Evolutionary conservation across 37 sponge, comb jelly and placozoan species (phyloP).

Genomic region (Crambe crambe): DNA sequence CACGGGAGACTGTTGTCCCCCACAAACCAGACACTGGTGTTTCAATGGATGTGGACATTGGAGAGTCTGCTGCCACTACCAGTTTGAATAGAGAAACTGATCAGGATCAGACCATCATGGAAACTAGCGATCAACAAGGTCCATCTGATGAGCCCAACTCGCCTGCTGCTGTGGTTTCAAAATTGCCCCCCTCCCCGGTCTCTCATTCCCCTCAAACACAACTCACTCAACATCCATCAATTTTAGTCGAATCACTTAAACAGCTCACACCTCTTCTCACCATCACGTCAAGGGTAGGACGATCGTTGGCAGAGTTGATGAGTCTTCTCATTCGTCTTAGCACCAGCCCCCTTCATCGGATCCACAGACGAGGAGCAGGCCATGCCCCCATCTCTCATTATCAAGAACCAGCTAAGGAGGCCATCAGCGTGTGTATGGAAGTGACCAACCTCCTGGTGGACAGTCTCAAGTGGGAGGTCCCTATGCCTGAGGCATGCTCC

Average conservation of each 20-base stretch:
- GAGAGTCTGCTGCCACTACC: not conserved
- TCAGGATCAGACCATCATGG: not conserved
- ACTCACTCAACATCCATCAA: not conserved
- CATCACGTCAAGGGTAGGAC: constrained; percentile 67
- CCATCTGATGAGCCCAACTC: not conserved
- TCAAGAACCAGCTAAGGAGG: constrained; percentile 43
- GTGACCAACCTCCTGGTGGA: constrained; percentile 58
- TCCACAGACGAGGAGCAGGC: constrained; percentile 27
- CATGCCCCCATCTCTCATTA: constrained; percentile 4
- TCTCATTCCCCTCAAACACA: not conserved
- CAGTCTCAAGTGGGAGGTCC: constrained; percentile 61
- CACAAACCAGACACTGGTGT: too few species aligned
- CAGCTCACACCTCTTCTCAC: constrained; percentile 58
- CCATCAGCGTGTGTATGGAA: constrained; percentile 46
- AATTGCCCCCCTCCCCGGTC: not conserved
- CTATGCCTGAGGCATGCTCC: constrained; percentile 20
- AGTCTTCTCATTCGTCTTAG: constrained; percentile 65
- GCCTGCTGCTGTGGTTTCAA: not conserved
- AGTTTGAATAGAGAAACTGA: not conserved
- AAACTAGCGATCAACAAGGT: not conserved
- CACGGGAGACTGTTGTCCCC: not conserved
- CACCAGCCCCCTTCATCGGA: constrained; percentile 54
- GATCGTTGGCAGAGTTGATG: constrained; percentile 78
- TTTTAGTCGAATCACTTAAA: constrained; percentile 38
- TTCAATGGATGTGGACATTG: not conserved